phyloP scores from a whole-genome alignment of 1,140 invertebrate species.

The Cyclina sinensis region DNA sequence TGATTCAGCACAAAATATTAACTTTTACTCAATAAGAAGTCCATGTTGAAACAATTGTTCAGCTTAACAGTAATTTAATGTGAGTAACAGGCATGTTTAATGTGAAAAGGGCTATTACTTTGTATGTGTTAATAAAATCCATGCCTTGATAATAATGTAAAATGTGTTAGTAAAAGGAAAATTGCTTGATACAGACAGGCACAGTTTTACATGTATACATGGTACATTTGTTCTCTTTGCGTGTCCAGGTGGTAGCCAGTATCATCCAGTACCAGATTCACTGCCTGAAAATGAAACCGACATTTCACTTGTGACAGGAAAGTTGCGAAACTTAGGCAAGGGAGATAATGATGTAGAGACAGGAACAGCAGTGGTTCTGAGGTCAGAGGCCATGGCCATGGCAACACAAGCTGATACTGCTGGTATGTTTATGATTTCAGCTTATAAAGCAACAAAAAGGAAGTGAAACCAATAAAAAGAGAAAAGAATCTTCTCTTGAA shows the following conservation, averaged over 20 bases:
- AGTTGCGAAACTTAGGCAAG: conserved; percentile 78
- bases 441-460: too few species aligned
- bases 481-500: too few species aligned
- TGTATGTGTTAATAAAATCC: background rate
- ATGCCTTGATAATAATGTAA: too few species aligned
- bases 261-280: conserved; percentile 70
- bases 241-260: conserved; percentile 75
- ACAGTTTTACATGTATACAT: background rate
- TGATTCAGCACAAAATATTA: too few species aligned
- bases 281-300: conserved; percentile 74
- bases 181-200: background rate
- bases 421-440: too few species aligned
- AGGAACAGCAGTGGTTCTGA: conserved; percentile 69
- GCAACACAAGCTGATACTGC: conserved; percentile 76
- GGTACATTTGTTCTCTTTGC: conserved; percentile 19
- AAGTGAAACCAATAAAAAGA: too few species aligned
- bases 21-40: too few species aligned
- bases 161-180: too few species aligned
- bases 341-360: conserved; percentile 59
- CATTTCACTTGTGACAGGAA: conserved; percentile 85
- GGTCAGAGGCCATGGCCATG: conserved; percentile 75
- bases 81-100: too few species aligned
- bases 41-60: too few species aligned
- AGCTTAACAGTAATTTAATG: too few species aligned
- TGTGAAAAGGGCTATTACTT: background rate